Evolutionary conservation across 2,888 invertebrate genomes (phyloP), one percentile per base, ranked within the genome.

Genomic region (Homarus gammarus): DNA sequence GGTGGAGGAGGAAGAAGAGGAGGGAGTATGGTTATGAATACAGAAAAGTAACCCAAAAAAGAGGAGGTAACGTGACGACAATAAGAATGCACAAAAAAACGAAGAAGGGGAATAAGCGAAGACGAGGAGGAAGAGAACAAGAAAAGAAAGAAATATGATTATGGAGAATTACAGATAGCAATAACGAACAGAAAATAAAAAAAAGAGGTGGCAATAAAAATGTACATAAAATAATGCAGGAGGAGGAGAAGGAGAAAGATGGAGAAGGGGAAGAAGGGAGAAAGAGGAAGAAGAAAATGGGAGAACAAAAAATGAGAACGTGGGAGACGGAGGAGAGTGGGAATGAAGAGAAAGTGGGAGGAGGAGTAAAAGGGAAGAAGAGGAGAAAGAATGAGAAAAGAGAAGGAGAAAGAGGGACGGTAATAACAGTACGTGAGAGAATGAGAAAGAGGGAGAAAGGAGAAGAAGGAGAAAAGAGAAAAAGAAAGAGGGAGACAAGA

Each of bases 191-290:
- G n/a, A 31, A 33, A n/a, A 31, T 10, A 75, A 15, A 8, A 5
- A 68, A 68, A 68, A 6, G 31, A 68, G 12, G 82, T 15, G 68
- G 33, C 44, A 15, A 56, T 18, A 22, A 38, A 44, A 44, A 68
- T 44, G 68, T 44, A 70, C 27, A 51, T 38, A 15, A 44, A 70
- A 70, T 44, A 51, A 33, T 22, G 27, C 38, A 33, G 49, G 38
- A 68, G 40, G 40, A 61, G 31, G 64, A 68, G 33, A 44, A 49
- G 3, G n/a, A 70, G 70, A 82, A 44, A 68, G 49, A 70, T 36
- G 33, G 49, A 44, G 36, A 49, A 49, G 40, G 31, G 44, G 70
- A 68, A 68, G 51, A 38, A 68, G n/a, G n/a, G n/a, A n/a, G n/a
- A n/a, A n/a, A n/a, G n/a, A n/a, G n/a, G n/a, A n/a, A n/a, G n/a